Base-by-base conservation (phyloP, 2,888 invertebrate species). In the Melanargia galathea region DNA sequence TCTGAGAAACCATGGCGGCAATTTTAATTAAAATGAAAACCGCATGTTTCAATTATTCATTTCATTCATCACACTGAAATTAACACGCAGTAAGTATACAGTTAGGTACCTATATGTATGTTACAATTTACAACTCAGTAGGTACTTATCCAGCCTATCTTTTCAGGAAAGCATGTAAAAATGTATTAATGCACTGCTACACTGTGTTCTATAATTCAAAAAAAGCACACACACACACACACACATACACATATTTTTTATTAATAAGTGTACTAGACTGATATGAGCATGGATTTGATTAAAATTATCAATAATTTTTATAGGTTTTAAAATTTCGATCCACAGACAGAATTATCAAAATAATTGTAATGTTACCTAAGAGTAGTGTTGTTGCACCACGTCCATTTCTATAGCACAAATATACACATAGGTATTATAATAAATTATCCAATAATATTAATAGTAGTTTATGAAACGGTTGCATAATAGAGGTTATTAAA, bases 371-470 rank as follows among this genome's bases (percentile, higher is more conserved):
- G 10, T 43, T 43, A 13, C n/a, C 38, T 38, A 4, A 16, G 49
- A 33, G n/a, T 51, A 51, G 13, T 6, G 30, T 38, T n/a, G n/a
- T n/a, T 52, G 49, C 55, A 54, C 51, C 68, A 69, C 71, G 69
- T 71, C 72, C 71, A 70, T 60, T 66, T 63, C 26, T 67, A 59
- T 48, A 69, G 70, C 69, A 68, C 71, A 49, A 22, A 59, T 22
- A 38, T 22, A 16, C 5, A 35, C 2, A 4, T 43, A 10, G 13
- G 3, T 13, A 46, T 22, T 22, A 46, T 13, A 22, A 4, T 46
- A 3, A 22, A 10, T 18, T 20, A 18, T 16, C 8, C n/a, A n/a
- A n/a, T n/a, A n/a, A n/a, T n/a, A 11, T 20, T 4, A n/a, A n/a
- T n/a, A n/a, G n/a, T n/a, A n/a, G n/a, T n/a, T n/a, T n/a, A n/a